phyloP scores from a whole-genome alignment of 2,888 invertebrate species.

The Adelognathus sp. region DNA sequence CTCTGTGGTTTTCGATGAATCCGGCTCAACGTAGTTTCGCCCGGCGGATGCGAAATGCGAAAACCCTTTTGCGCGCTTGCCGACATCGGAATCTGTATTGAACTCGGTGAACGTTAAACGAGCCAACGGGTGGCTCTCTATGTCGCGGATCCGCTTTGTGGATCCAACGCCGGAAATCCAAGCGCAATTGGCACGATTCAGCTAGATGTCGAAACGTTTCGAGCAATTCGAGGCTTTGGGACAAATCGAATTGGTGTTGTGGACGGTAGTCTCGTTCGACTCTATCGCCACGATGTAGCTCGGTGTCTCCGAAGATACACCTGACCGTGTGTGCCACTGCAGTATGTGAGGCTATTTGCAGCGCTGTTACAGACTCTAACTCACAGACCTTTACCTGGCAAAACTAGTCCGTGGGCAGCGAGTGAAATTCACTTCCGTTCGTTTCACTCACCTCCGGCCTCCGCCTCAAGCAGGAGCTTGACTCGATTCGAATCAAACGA shows the following conservation, averaged over 20 bases:
- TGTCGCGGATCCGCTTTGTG: constrained; percentile 37
- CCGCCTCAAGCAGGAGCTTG: background rate
- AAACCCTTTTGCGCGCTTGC: background rate
- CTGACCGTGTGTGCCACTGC: background rate
- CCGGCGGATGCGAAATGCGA: background rate
- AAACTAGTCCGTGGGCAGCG: background rate
- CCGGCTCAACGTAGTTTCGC: constrained; percentile 1
- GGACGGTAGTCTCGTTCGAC: background rate
- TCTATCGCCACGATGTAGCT: constrained; percentile 4
- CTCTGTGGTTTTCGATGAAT: background rate
- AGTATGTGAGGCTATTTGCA: background rate
- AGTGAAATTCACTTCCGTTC: constrained; percentile 26
- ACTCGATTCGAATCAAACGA: constrained; percentile 35
- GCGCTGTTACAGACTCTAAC: background rate
- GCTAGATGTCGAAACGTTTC: background rate
- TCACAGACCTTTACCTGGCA: background rate
- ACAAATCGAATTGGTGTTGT: constrained; percentile 24
- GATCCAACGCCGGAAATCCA: constrained; percentile 34
- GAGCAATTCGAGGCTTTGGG: constrained; percentile 15
- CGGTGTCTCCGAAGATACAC: constrained; percentile 5
- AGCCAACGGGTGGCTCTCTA: background rate
- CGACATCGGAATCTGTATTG: background rate
- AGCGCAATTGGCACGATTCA: constrained; percentile 21
- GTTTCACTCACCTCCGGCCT: constrained; percentile 1
- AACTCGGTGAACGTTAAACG: constrained; percentile 4